Evolutionary conservation across 2,113 vertebrate species (phyloP).

Genomic region (Reinhardtius hippoglossoides): DNA sequence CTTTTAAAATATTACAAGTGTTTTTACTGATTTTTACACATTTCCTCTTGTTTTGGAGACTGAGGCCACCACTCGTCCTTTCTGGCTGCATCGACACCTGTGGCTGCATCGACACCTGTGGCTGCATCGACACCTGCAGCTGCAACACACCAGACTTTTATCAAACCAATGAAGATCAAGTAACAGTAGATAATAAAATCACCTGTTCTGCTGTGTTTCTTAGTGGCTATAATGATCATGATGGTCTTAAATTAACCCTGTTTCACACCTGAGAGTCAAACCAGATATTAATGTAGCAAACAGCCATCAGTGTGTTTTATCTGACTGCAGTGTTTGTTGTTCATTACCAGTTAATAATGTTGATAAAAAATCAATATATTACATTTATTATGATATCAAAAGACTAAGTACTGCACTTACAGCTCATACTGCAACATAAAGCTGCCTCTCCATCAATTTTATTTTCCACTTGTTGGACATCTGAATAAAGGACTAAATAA

Average conservation of each 20-base stretch:
- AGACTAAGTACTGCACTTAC: not conserved
- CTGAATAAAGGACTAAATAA: not conserved
- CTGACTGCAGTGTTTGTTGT: not conserved
- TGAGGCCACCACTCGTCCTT: conserved; percentile 39
- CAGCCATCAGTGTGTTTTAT: too few species aligned
- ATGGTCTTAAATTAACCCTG: not conserved
- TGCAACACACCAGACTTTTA: conserved; percentile 17
- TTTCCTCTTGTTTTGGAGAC: conserved; percentile 62
- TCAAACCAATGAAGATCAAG: not conserved
- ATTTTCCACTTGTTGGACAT: not conserved
- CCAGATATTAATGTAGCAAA: not conserved
- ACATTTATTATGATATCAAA: not conserved
- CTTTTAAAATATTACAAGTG: not conserved
- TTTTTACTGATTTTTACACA: conserved; percentile 67
- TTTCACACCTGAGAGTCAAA: not conserved
- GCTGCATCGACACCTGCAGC: not conserved
- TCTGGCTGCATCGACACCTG: not conserved
- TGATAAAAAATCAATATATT: not conserved
- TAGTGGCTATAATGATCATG: not conserved
- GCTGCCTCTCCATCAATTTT: not conserved
- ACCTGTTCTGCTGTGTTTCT: too few species aligned
- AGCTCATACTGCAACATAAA: too few species aligned
- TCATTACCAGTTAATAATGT: not conserved
- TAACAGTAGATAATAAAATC: not conserved
- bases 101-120: conserved; percentile 32